Percentiles rank a stretch among this genome's conserved stretches.
These are phyloP conservation scores for Dastarcus helophoroides DNA, from an alignment of 2,888 invertebrate species.

Conservation along the genomic window DNA sequence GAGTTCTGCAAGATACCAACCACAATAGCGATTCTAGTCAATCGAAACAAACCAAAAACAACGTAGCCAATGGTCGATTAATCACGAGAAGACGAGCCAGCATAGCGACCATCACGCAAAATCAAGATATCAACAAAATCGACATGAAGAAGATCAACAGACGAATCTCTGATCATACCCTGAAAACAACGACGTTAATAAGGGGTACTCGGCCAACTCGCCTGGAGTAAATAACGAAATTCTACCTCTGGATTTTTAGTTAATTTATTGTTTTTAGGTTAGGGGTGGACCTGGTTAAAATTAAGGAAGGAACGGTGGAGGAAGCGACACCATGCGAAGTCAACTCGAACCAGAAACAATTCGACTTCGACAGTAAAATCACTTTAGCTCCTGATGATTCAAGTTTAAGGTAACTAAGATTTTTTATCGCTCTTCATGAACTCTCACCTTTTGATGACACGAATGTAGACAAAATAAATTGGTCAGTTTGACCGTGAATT, in stretches of 20 bases:
- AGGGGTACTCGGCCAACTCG: constrained; percentile 35
- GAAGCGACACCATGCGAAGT: too few relatives aligned
- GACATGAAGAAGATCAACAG: constrained; percentile 25
- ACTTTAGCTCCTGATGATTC: too few relatives aligned
- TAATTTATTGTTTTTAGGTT: constrained; percentile 24
- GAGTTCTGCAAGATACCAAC: constrained; percentile 30
- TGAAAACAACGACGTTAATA: constrained; percentile 25
- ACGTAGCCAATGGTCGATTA: constrained; percentile 19
- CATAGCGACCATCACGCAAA: constrained; percentile 42
- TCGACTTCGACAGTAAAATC: too few relatives aligned
- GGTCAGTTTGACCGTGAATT: too few relatives aligned
- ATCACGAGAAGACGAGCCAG: constrained; percentile 42
- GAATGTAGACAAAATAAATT: too few relatives aligned
- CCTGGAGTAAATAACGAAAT: constrained; percentile 29
- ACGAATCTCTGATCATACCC: constrained; percentile 29
- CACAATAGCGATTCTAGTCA: too few relatives aligned
- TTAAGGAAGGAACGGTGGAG: constrained; percentile 29
- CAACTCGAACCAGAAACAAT: too few relatives aligned
- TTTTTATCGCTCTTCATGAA: too few relatives aligned
- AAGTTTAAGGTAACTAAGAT: too few relatives aligned
- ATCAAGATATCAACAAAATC: constrained; percentile 14
- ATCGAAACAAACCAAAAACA: too few relatives aligned
- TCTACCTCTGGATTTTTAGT: neutral
- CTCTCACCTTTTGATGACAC: too few relatives aligned
- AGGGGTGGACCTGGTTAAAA: constrained; percentile 33